Percentiles rank a stretch among this genome's conserved stretches.
Conservation (phyloP, 2,797 vertebrate species). For the Gymnothorax reevesii region DNA sequence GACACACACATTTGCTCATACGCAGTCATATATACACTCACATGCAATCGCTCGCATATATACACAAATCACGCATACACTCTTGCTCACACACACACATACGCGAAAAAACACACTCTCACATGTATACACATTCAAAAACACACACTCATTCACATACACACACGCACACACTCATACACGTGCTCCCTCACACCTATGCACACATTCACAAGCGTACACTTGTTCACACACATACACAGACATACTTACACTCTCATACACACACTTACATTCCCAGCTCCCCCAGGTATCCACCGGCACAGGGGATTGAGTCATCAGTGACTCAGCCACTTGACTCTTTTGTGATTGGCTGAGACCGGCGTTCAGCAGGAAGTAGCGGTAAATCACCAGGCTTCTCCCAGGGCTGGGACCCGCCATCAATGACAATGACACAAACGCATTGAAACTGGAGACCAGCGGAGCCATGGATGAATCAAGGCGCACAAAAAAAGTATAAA, state of each 20-base stretch:
- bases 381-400: slow-evolving; percentile 61
- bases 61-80: no score
- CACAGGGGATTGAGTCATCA: slow-evolving; percentile 76
- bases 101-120: neutral
- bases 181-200: slow-evolving; percentile 52
- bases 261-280: slow-evolving; percentile 69
- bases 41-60: no score
- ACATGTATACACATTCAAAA: no score
- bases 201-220: slow-evolving; percentile 46
- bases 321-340: slow-evolving; percentile 62
- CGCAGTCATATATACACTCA: no score
- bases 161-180: no score
- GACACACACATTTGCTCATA: no score
- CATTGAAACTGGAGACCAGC: slow-evolving; percentile 38
- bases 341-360: slow-evolving; percentile 72
- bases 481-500: neutral
- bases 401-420: slow-evolving; percentile 69
- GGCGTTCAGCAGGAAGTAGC: slow-evolving; percentile 66
- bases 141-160: no score
- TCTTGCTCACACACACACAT: neutral
- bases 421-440: slow-evolving; percentile 65
- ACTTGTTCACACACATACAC: no score
- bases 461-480: slow-evolving; percentile 7
- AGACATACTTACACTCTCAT: slow-evolving; percentile 43
- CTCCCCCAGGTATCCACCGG: slow-evolving; percentile 72